phyloP scores from a whole-genome alignment of 2,113 vertebrate species.

The rabbit (Oryctolagus cuniculus) region DNA sequence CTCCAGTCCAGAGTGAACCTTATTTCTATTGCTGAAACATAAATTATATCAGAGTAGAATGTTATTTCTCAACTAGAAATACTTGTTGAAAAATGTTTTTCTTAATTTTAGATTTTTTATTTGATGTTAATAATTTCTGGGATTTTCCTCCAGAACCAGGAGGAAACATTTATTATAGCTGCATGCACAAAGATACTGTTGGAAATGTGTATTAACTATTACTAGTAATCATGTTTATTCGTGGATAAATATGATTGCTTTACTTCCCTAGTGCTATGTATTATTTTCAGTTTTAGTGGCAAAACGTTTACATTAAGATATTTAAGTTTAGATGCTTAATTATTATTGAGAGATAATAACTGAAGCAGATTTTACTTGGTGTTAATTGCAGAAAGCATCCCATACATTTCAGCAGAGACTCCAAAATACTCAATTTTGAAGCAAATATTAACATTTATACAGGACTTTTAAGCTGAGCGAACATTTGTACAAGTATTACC shows the following conservation, averaged over 20 bases:
- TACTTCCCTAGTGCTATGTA: neutral
- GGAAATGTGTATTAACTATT: slow-evolving; percentile 26
- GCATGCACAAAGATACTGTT: neutral
- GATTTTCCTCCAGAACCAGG: slow-evolving; percentile 15
- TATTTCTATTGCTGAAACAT: slow-evolving; percentile 26
- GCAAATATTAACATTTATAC: neutral
- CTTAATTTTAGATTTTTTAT: slow-evolving; percentile 31
- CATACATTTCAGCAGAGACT: slow-evolving; percentile 23
- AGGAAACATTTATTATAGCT: neutral
- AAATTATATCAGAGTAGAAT: slow-evolving; percentile 39
- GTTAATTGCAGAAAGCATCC: neutral
- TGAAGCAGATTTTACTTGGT: slow-evolving; percentile 47
- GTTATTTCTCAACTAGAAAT: slow-evolving; percentile 20
- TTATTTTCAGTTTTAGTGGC: slow-evolving; percentile 23
- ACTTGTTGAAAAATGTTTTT: slow-evolving; percentile 23
- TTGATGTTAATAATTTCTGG: slow-evolving; percentile 37
- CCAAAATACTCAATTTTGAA: neutral
- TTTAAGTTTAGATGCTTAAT: neutral
- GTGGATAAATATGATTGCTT: neutral
- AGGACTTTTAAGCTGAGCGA: slow-evolving; percentile 42
- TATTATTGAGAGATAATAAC: neutral
- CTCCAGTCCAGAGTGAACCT: neutral
- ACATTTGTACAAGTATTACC: slow-evolving; percentile 17
- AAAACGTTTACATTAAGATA: slow-evolving; percentile 32
- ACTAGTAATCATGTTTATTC: neutral